phyloP scores from a whole-genome alignment of 2,888 invertebrate genomes.

The Netelia virgata region DNA sequence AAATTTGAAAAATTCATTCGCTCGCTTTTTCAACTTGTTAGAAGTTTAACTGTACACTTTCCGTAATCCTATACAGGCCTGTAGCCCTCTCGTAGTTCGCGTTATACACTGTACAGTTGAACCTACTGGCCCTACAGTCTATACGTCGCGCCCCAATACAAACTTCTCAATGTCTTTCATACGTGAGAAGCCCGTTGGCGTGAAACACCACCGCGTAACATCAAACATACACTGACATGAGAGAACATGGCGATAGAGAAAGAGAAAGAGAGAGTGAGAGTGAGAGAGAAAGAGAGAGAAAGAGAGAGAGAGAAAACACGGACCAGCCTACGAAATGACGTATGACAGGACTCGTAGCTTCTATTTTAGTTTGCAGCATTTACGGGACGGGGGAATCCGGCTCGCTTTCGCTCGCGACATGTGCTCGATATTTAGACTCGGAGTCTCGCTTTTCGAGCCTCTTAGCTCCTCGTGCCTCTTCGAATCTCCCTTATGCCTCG shows the following conservation, averaged over 20 bases:
- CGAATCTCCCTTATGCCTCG: conserved; percentile 48
- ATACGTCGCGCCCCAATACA: conserved; percentile 36
- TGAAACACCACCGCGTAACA: conserved; percentile 73
- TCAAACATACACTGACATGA: conserved; percentile 71
- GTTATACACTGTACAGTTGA: neutral
- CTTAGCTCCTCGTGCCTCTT: conserved; percentile 53
- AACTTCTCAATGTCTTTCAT: conserved; percentile 35
- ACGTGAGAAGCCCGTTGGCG: conserved; percentile 47
- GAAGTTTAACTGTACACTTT: conserved; percentile 20
- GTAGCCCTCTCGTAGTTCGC: neutral
- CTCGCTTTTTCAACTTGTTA: neutral
- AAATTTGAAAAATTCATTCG: neutral
- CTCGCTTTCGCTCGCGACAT: conserved; percentile 75
- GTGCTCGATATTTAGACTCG: conserved; percentile 82
- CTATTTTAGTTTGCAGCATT: conserved; percentile 80
- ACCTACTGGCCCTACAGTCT: neutral
- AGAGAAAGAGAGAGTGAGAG: conserved; percentile 21
- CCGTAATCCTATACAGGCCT: neutral
- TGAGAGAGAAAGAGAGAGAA: conserved; percentile 26
- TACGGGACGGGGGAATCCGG: conserved; percentile 69
- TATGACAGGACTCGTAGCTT: conserved; percentile 77
- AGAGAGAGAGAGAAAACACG: conserved; percentile 23
- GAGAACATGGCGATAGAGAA: conserved; percentile 11
- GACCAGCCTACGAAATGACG: conserved; percentile 78
- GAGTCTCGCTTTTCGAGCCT: conserved; percentile 50